These are phyloP conservation scores for Danio kyathit DNA, from an alignment of 2,797 vertebrate genomes.

Conservation along the genomic window DNA sequence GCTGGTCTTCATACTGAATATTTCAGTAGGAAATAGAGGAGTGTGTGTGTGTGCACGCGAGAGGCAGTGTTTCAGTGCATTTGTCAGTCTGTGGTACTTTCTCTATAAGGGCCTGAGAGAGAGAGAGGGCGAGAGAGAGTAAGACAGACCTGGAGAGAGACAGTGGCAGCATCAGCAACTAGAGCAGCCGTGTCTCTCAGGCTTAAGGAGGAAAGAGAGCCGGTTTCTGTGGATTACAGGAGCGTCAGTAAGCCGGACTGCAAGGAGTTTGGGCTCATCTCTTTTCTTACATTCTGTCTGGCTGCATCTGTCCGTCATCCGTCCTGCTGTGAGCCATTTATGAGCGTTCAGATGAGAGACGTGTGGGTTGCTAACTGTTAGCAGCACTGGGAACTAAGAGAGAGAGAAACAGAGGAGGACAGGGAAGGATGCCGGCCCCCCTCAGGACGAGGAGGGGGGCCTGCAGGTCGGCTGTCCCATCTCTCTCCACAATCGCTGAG, in stretches of 20 bases:
- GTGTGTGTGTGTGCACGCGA: neutral
- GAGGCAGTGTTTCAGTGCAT: conserved; percentile 37
- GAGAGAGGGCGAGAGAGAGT: conserved; percentile 34
- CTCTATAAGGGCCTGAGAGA: conserved; percentile 12
- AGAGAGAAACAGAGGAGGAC: conserved; percentile 60
- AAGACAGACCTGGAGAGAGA: conserved; percentile 20
- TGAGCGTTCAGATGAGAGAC: conserved; percentile 68
- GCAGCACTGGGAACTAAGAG: conserved; percentile 53
- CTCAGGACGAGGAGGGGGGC: conserved; percentile 86
- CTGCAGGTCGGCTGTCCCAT: conserved; percentile 81
- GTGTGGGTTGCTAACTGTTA: conserved; percentile 75
- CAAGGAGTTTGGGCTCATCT: conserved; percentile 20
- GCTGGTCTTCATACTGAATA: conserved; percentile 56
- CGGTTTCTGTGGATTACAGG: conserved; percentile 35
- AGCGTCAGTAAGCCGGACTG: conserved; percentile 29
- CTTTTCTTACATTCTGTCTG: neutral
- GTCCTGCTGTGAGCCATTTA: neutral
- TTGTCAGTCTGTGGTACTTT: conserved; percentile 18
- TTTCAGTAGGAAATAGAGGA: conserved; percentile 60
- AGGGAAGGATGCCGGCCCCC: conserved; percentile 65
- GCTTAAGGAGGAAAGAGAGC: conserved; percentile 44
- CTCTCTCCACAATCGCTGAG: conserved; percentile 95
- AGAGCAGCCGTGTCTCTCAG: conserved; percentile 49
- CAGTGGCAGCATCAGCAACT: conserved; percentile 52
- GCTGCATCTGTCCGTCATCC: neutral